Percentiles rank a stretch among this genome's conserved stretches.
Evolutionary conservation across 37 sponge, comb jelly and placozoan genomes (phyloP).

Genomic region (Axinella damicornis): DNA sequence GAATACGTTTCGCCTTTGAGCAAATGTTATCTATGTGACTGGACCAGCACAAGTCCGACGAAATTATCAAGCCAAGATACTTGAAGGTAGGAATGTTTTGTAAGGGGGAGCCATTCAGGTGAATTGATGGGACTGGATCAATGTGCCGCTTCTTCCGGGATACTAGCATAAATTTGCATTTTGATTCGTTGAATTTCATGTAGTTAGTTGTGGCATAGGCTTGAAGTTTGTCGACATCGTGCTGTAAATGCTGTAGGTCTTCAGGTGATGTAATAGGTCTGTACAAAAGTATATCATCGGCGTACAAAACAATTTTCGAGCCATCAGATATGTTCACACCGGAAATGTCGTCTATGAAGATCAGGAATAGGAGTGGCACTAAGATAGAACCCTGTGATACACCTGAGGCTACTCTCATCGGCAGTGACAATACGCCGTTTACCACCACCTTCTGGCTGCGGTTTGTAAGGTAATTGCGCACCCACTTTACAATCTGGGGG

Average conservation of each 20-base stretch:
- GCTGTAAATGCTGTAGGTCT: not conserved
- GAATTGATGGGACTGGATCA: not conserved
- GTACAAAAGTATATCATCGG: not conserved
- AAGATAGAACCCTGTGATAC: conserved; percentile 14
- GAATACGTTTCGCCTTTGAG: not conserved
- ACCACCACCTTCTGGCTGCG: conserved; percentile 3
- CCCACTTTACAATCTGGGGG: not conserved
- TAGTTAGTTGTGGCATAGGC: not conserved
- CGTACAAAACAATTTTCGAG: not conserved
- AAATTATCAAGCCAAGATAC: not conserved
- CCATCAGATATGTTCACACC: not conserved
- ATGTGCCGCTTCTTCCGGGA: not conserved
- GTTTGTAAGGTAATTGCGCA: conserved; percentile 3
- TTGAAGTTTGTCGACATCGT: not conserved
- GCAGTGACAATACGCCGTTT: not conserved
- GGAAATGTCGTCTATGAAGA: conserved; percentile 13
- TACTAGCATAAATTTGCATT: not conserved
- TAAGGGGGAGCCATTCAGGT: not conserved
- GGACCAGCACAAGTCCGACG: not conserved
- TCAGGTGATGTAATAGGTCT: not conserved
- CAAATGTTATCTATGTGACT: not conserved
- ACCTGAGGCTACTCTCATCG: not conserved
- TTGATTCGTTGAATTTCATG: not conserved
- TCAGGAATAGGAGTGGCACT: conserved; percentile 7
- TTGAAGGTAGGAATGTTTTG: not conserved